Base-by-base conservation (phyloP, 1,140 invertebrate genomes). In the Drosophila insularis region DNA sequence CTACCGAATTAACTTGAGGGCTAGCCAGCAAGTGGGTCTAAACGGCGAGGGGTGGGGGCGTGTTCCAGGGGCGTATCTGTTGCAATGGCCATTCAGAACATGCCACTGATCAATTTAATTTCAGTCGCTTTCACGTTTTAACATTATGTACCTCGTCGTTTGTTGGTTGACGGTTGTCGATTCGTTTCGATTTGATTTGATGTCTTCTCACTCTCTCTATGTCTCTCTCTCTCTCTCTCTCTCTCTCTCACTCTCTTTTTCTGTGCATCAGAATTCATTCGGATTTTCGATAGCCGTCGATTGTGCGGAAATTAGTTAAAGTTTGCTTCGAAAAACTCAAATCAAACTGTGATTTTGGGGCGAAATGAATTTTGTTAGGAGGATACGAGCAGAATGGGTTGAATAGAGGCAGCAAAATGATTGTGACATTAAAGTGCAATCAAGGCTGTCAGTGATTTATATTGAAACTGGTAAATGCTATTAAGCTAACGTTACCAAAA, bases 261-360 rank as follows among this genome's bases (percentile, higher is more conserved):
- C 43, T 46, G 14, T 46, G 17, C 3, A 10, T 21, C 19, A 50
- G 43, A 17, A 21, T 50, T 50, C 43, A 50, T 50, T 50, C 19
- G 59, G 59, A 80, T 74, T 80, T 76, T 73, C 43, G 7, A 21
- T 71, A 63, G 62, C 46, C 54, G 56, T 37, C 74, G 67, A 73
- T 81, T 75, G 63, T 72, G 69, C 82, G 82, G 82, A 86, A 86
- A 86, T 86, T 86, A 77, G 80, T 73, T 67, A 54, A 71, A 68
- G 40, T 80, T 84, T 68, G 37, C 50, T 54, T 59, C 27, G n/a
- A 66, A 66, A 78, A 32, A 35, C 35, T 21, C 17, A 50, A 50
- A 50, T 50, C 17, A 19, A 50, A 50, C 43, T 50, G 43, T 50
- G 43, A 50, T 50, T 50, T 50, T 50, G 32, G 35, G 43, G 2